Percentiles rank a stretch among this genome's conserved stretches.
These are phyloP conservation scores for Cydia pomonella DNA, from an alignment of 1,140 invertebrate genomes.

Conservation along the genomic window DNA sequence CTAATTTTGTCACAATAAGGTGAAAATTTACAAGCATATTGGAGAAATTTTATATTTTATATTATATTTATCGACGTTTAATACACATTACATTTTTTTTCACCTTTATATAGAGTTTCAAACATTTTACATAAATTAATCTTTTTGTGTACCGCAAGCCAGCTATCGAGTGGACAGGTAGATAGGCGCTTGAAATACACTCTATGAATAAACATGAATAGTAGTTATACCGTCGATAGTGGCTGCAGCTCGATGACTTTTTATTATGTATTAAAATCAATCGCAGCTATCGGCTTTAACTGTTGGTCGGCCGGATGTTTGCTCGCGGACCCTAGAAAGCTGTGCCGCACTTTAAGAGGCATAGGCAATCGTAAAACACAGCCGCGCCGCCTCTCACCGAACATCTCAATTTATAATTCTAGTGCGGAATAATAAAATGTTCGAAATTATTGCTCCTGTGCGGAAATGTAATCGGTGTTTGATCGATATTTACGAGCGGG, in stretches of 20 bases:
- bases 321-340: slow-evolving; percentile 69
- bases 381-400: slow-evolving; percentile 40
- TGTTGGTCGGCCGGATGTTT: slow-evolving; percentile 67
- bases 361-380: slow-evolving; percentile 60
- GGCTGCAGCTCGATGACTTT: slow-evolving; percentile 27
- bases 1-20: too few relatives aligned
- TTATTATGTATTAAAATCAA: slow-evolving; percentile 42
- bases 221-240: slow-evolving; percentile 15
- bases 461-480: slow-evolving; percentile 52
- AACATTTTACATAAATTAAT: slow-evolving; percentile 34
- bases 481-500: slow-evolving; percentile 46
- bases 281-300: slow-evolving; percentile 45
- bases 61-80: neutral
- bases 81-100: slow-evolving; percentile 3
- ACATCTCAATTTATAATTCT: slow-evolving; percentile 64
- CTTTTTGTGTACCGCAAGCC: slow-evolving; percentile 23
- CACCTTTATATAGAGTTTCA: neutral
- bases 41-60: neutral
- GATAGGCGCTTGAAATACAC: slow-evolving; percentile 12
- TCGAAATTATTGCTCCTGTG: slow-evolving; percentile 51
- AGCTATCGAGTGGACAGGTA: slow-evolving; percentile 3
- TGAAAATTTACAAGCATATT: too few relatives aligned
- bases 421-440: slow-evolving; percentile 52
- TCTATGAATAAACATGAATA: slow-evolving; percentile 33
- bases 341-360: slow-evolving; percentile 52